These are phyloP conservation scores for Discoglossus pictus DNA, from an alignment of 2,797 vertebrate species.

Conservation along the genomic window DNA sequence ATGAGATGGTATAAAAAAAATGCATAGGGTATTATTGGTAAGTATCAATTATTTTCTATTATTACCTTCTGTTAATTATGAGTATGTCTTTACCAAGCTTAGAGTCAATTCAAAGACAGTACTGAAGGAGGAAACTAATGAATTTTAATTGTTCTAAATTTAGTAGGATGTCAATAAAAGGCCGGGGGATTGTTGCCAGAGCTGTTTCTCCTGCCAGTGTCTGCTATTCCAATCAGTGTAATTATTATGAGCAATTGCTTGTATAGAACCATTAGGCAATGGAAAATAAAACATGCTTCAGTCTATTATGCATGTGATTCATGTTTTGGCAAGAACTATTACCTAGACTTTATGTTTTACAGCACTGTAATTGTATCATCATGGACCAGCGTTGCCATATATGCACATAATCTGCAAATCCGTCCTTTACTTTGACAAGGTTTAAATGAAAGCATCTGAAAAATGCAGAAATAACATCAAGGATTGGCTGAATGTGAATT, in stretches of 20 bases:
- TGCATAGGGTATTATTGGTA: no score
- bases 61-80: constrained; percentile 16
- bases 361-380: constrained; percentile 64
- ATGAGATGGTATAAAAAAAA: no score
- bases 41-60: no score
- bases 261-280: constrained; percentile 77
- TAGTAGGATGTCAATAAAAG: constrained; percentile 65
- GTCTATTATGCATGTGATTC: constrained; percentile 73
- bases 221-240: constrained; percentile 71
- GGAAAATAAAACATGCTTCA: constrained; percentile 73
- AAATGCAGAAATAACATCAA: constrained; percentile 67
- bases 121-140: constrained; percentile 67
- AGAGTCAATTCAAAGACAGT: no score
- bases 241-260: constrained; percentile 75
- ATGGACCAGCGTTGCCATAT: constrained; percentile 75
- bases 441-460: constrained; percentile 68
- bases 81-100: constrained; percentile 55
- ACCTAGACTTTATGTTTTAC: constrained; percentile 72
- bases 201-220: constrained; percentile 70
- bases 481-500: constrained; percentile 57
- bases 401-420: constrained; percentile 71
- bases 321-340: constrained; percentile 71
- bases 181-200: constrained; percentile 60
- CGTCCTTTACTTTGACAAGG: constrained; percentile 70
- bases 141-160: constrained; percentile 63